Evolutionary conservation across 2,797 vertebrate species (phyloP).

Genomic region (Apogon hyalosoma): DNA sequence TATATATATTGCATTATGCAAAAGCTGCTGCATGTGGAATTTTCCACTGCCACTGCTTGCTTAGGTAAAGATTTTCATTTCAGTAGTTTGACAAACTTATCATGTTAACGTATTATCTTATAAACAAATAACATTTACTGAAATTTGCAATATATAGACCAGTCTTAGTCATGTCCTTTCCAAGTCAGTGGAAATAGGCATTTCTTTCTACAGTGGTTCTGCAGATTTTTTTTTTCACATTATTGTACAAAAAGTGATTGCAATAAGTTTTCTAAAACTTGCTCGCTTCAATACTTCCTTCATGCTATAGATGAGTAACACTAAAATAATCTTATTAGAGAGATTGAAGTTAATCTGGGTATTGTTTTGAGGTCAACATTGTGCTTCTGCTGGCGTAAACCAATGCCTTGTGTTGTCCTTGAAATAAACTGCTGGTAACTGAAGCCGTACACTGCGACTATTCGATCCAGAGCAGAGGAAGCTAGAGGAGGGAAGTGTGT

Average conservation of each 20-base stretch:
- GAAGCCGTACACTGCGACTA: constrained; percentile 25
- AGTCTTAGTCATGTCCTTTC: neutral
- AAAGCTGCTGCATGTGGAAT: constrained; percentile 32
- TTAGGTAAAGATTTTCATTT: constrained; percentile 7
- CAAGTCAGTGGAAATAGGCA: neutral
- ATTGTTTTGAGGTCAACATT: constrained; percentile 33
- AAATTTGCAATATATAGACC: neutral
- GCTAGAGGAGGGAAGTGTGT: constrained; percentile 16
- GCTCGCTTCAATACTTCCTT: neutral
- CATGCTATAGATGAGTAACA: constrained; percentile 5
- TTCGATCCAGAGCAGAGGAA: constrained; percentile 8
- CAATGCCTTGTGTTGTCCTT: constrained; percentile 18
- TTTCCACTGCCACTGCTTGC: constrained; percentile 29
- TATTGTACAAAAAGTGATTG: neutral
- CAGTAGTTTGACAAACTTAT: neutral
- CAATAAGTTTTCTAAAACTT: neutral
- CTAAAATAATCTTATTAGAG: neutral
- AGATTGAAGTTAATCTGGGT: constrained; percentile 5
- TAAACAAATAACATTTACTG: neutral
- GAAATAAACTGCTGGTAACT: constrained; percentile 20
- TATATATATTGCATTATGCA: constrained; percentile 24
- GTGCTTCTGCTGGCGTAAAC: constrained; percentile 20
- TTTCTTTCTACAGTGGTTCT: neutral
- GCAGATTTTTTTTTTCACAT: neutral
- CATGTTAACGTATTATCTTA: neutral